Conservation (phyloP, 2,797 vertebrate species). For the Malurus leucopterus region DNA sequence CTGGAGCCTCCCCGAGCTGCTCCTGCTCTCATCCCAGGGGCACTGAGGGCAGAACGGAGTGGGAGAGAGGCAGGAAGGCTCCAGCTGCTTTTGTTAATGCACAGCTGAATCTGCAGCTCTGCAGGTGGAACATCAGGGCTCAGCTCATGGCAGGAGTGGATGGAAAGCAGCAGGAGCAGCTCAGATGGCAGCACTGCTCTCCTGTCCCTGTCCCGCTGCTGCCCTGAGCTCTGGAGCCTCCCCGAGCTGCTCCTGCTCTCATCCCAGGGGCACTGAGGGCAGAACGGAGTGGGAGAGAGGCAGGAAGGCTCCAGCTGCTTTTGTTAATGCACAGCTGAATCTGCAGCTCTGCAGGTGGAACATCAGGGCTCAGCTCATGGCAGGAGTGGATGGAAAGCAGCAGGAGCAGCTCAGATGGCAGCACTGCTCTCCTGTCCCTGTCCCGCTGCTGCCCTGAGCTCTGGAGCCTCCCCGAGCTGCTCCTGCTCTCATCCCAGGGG, state of each 20-base stretch:
- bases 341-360: neutral
- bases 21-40: neutral
- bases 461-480: too few species aligned
- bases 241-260: neutral
- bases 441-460: neutral
- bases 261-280: accelerated
- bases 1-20: too few species aligned
- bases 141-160: neutral
- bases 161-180: neutral
- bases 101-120: neutral
- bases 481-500: neutral
- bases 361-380: neutral
- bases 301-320: neutral
- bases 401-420: neutral
- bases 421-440: accelerated
- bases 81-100: neutral
- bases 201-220: accelerated
- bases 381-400: neutral
- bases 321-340: neutral
- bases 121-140: neutral
- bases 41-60: accelerated
- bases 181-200: neutral
- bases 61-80: neutral
- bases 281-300: accelerated
- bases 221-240: neutral